Conservation (phyloP, 2,797 vertebrate species). For the Cirrhinus mrigala region DNA sequence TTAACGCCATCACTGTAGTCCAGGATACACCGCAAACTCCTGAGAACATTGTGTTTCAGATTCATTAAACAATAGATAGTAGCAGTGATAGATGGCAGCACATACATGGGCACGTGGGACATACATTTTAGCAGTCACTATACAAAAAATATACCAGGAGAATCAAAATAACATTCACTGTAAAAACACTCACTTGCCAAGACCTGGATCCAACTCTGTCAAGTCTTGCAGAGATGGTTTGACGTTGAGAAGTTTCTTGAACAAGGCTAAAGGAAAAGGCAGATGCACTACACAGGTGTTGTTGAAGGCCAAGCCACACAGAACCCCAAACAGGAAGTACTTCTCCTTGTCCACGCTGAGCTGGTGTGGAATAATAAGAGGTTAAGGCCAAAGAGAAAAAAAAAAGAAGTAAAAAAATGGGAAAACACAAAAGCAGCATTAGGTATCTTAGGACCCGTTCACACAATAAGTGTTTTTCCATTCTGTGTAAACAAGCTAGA, state of each 20-base stretch:
- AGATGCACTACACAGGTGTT: conserved; percentile 91
- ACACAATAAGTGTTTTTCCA: not conserved
- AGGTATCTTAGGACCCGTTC: not conserved
- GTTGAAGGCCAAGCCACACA: conserved; percentile 95
- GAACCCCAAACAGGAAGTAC: conserved; percentile 93
- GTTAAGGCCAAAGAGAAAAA: not conserved
- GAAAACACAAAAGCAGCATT: not conserved
- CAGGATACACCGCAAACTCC: conserved; percentile 85
- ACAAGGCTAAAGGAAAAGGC: conserved; percentile 90
- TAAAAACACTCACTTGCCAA: conserved; percentile 79
- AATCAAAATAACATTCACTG: not conserved
- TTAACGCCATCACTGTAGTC: conserved; percentile 82
- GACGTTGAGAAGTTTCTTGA: conserved; percentile 90
- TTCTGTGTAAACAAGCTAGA: not conserved
- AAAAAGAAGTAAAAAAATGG: not conserved
- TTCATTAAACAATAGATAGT: not conserved
- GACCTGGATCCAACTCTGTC: conserved; percentile 85
- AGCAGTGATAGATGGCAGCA: not conserved
- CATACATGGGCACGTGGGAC: not conserved
- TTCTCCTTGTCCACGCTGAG: conserved; percentile 84
- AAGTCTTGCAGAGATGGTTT: conserved; percentile 90
- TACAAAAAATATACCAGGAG: not conserved
- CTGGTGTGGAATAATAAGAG: conserved; percentile 73
- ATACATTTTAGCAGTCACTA: not conserved
- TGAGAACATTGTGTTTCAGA: conserved; percentile 58